Evolutionary conservation across 2,888 invertebrate genomes (phyloP), one percentile per base, ranked within the genome.

Genomic region (Lampropteryx suffumata): DNA sequence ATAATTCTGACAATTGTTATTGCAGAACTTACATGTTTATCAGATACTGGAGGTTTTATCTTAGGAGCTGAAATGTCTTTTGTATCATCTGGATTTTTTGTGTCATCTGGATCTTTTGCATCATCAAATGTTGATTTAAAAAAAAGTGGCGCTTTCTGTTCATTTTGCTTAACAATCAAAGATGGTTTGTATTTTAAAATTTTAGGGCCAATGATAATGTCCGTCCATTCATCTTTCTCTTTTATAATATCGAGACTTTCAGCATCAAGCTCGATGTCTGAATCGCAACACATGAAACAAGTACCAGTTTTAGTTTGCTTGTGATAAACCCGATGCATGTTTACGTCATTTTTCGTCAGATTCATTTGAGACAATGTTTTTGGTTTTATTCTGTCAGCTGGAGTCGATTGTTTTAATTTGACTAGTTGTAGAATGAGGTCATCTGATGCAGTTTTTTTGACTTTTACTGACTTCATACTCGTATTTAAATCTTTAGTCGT

Each of bases 141-240:
- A 34, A 73, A 50, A 32, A 70, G 45, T 27, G 77, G 76, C 12
- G 45, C 30, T 49, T 57, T 45, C 26, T 60, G 29, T 10, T 64
- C 53, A 42, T 57, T 50, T 10, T 33, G 39, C 50, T 63, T 65
- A 27, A 65, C 54, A 24, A 27, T 12, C 6, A 44, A 42, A 2
- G 62, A 59, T 11, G 54, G 50, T 61, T 68, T 79, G 43, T 63
- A 61, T 58, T 73, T 78, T 6, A 60, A 64, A 42, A 84, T 71
- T 53, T 76, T 73, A 49, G 71, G 57, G 1, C 84, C 82, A 35
- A 78, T 69, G 45, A 84, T 76, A 30, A 82, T 69, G 28, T 80
- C 72, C 36, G 35, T 45, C 8, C 50, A 33, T 50, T 62, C 10
- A 17, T 10, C 21, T 10, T 35, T 12, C 4, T 30, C 50, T 8